Conservation (phyloP, 2,797 vertebrate genomes). For the Halcyon chelicuti region DNA sequence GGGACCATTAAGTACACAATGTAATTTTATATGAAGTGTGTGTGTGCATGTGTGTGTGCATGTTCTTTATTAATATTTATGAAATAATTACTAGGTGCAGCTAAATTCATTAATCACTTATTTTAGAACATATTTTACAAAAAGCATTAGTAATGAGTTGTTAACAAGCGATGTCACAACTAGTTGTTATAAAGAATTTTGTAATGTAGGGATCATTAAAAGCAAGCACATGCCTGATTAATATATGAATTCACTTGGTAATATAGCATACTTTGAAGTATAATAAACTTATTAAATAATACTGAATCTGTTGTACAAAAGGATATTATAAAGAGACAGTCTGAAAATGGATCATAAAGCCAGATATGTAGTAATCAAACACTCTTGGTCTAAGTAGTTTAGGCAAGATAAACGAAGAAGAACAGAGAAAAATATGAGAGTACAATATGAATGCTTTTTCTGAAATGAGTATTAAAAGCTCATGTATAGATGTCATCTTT, state of each 20-base stretch:
- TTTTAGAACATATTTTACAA: constrained; percentile 47
- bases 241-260: neutral
- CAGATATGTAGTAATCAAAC: neutral
- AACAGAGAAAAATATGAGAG: neutral
- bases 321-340: neutral
- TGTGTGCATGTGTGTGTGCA: neutral
- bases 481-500: neutral
- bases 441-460: neutral
- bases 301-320: neutral
- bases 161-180: constrained; percentile 31
- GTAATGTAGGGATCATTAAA: constrained; percentile 35
- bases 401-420: neutral
- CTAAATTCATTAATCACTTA: constrained; percentile 66
- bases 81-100: constrained; percentile 66
- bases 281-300: neutral
- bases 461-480: neutral
- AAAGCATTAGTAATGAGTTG: constrained; percentile 48
- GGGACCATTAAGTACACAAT: constrained; percentile 37
- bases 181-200: constrained; percentile 1
- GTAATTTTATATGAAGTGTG: constrained; percentile 56
- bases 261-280: neutral
- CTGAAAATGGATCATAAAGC: neutral
- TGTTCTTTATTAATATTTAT: constrained; percentile 74
- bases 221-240: neutral
- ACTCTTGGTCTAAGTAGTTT: neutral